These are phyloP conservation scores for Oreochromis spilurus DNA, from an alignment of 2,113 vertebrate genomes.

Conservation along the genomic window DNA sequence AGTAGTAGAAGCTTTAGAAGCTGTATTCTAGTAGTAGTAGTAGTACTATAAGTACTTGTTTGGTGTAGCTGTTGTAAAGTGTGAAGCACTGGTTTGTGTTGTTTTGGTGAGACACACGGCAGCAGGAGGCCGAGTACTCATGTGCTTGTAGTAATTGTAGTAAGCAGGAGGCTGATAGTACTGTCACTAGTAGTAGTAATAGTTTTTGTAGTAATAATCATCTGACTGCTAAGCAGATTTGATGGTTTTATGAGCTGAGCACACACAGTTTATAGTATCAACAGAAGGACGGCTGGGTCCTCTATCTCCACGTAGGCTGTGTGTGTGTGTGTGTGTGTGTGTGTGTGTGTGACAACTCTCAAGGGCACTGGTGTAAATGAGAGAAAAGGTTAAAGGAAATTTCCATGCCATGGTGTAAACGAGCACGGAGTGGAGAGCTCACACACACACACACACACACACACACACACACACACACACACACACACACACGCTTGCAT, in stretches of 20 bases:
- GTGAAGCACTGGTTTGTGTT: background rate
- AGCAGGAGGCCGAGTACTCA: background rate
- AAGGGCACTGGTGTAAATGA: background rate
- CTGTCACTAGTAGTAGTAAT: background rate
- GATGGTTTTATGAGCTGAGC: background rate
- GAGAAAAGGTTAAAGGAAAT: constrained; percentile 47
- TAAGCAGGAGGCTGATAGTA: background rate
- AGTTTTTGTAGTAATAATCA: background rate
- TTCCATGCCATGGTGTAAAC: background rate
- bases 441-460: background rate
- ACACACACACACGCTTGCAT: background rate
- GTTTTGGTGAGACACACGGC: background rate
- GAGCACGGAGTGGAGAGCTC: no score
- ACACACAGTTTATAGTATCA: constrained; percentile 1
- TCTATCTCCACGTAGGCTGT: background rate
- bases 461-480: background rate
- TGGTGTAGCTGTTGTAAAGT: background rate
- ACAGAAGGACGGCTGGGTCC: background rate
- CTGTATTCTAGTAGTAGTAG: background rate
- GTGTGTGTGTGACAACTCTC: background rate
- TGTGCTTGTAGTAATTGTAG: background rate
- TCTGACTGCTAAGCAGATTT: background rate
- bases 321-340: background rate
- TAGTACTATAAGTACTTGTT: background rate
- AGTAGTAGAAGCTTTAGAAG: background rate